These are phyloP conservation scores for Halcyon badia DNA, from an alignment of 2,797 vertebrate species.

Conservation along the genomic window DNA sequence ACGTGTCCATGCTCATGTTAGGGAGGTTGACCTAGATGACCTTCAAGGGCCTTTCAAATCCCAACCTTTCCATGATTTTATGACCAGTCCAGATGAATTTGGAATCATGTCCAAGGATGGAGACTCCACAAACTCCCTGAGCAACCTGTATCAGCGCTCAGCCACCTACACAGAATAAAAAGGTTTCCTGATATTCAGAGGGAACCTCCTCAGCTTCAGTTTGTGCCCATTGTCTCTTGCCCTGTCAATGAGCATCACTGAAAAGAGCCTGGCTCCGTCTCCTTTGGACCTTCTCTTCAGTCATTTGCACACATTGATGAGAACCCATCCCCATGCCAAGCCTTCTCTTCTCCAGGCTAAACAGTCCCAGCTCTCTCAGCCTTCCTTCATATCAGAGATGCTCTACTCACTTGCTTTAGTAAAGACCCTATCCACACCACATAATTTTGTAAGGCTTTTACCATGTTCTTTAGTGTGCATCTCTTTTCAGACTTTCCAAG, in stretches of 20 bases:
- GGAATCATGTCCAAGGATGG: neutral
- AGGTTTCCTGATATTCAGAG: neutral
- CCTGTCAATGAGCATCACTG: neutral
- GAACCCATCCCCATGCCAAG: neutral
- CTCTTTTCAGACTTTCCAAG: neutral
- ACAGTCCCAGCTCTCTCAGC: neutral
- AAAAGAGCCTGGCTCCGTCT: rapidly evolving
- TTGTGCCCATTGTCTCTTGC: neutral
- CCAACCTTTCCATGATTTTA: too few relatives aligned
- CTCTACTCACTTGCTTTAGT: neutral
- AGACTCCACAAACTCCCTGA: neutral
- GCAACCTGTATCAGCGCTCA: neutral
- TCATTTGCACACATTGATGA: neutral
- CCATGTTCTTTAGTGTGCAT: neutral
- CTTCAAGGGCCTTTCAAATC: too few relatives aligned
- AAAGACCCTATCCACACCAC: neutral
- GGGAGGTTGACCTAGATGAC: too few relatives aligned
- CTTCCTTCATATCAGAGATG: neutral
- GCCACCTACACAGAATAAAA: neutral
- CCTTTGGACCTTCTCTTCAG: neutral
- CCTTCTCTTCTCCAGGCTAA: neutral
- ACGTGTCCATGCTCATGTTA: too few relatives aligned
- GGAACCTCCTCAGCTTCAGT: neutral
- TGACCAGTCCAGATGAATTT: neutral
- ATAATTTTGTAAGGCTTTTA: neutral